Evolutionary conservation across 2,888 invertebrate genomes (phyloP).

Genomic region (Pseudolycoriella hygida): DNA sequence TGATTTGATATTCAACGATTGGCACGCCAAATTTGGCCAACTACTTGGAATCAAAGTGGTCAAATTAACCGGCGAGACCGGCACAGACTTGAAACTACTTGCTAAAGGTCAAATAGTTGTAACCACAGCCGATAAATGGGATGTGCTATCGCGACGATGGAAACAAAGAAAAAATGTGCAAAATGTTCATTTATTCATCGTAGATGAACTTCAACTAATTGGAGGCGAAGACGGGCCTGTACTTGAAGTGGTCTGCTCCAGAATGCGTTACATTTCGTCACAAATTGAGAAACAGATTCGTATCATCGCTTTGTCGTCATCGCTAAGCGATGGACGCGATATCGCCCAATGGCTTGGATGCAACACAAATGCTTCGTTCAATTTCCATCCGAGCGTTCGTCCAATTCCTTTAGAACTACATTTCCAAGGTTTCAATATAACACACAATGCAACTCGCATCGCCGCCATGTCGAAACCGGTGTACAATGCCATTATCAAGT

Average conservation of each 20-base stretch:
- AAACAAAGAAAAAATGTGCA: conserved; percentile 98
- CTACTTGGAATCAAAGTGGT: conserved; percentile 67
- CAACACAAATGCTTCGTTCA: conserved; percentile 83
- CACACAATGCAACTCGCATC: conserved; percentile 89
- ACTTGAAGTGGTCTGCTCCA: conserved; percentile 80
- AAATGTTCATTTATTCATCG: conserved; percentile 88
- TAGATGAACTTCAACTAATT: conserved; percentile 85
- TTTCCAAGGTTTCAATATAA: conserved; percentile 92
- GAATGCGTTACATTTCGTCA: conserved; percentile 89
- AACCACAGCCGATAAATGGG: conserved; percentile 97
- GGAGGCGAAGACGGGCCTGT: conserved; percentile 87
- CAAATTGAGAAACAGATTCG: conserved; percentile 81
- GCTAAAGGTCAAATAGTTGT: conserved; percentile 92
- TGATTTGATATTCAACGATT: conserved; percentile 75
- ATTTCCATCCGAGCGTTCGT: conserved; percentile 95
- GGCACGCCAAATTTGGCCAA: conserved; percentile 76
- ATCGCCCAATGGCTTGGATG: conserved; percentile 94
- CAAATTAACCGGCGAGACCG: conserved; percentile 89
- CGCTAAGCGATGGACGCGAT: conserved; percentile 87
- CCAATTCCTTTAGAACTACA: conserved; percentile 91
- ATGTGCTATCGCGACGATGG: conserved; percentile 94
- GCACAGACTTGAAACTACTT: conserved; percentile 84
- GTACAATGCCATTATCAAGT: conserved; percentile 76
- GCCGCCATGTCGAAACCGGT: conserved; percentile 97
- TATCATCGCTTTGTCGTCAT: conserved; percentile 84